A percentile compares a stretch with the other conserved stretches of the same genome.
These are phyloP conservation scores for Drosophila anceps DNA, from an alignment of 2,888 invertebrate genomes.

Conservation along the genomic window DNA sequence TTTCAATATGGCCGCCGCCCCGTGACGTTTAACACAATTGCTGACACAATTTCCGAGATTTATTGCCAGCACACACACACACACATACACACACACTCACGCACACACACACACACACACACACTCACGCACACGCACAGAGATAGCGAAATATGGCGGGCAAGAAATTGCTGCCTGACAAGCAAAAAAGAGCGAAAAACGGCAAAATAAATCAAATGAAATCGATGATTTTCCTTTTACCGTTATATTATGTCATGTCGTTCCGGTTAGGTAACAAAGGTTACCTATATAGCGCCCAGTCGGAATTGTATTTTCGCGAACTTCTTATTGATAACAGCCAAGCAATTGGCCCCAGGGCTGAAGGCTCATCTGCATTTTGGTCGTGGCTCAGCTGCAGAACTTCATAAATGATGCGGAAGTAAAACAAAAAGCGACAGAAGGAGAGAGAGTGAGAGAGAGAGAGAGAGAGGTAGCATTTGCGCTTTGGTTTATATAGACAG, in stretches of 20 bases:
- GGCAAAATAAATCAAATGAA: slow-evolving; percentile 75
- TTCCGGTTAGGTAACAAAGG: slow-evolving; percentile 58
- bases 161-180: slow-evolving; percentile 39
- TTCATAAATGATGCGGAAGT: slow-evolving; percentile 67
- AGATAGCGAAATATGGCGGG: slow-evolving; percentile 54
- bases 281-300: slow-evolving; percentile 31
- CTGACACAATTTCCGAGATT: slow-evolving; percentile 81
- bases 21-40: slow-evolving; percentile 71
- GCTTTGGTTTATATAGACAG: slow-evolving; percentile 36
- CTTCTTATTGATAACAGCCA: slow-evolving; percentile 31
- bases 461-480: slow-evolving; percentile 7
- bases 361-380: slow-evolving; percentile 59
- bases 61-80: slow-evolving; percentile 62
- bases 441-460: neutral
- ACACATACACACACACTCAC: slow-evolving; percentile 19
- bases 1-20: slow-evolving; percentile 75
- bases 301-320: slow-evolving; percentile 6
- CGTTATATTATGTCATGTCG: slow-evolving; percentile 78
- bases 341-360: slow-evolving; percentile 20
- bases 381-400: slow-evolving; percentile 53
- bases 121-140: slow-evolving; percentile 14
- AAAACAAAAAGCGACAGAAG: slow-evolving; percentile 25
- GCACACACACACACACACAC: slow-evolving; percentile 15
- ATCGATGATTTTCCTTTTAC: slow-evolving; percentile 81
- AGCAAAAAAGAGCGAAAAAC: neutral